Conservation (phyloP, 2,888 invertebrate species). For the Alentia gelatinosa region DNA sequence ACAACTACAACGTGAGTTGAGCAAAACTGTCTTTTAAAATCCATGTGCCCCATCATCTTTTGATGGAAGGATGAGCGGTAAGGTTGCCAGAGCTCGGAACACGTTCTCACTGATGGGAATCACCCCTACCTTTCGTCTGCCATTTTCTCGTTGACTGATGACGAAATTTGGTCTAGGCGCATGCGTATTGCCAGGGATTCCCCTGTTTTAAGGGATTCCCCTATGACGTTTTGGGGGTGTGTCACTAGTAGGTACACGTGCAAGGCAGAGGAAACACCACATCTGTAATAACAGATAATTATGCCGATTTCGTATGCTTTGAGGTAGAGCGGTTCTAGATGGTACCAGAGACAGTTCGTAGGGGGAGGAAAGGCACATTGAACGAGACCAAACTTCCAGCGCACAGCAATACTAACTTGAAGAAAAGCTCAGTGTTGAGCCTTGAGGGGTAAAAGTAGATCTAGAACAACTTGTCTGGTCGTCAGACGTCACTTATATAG, state of each 20-base stretch:
- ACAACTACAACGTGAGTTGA: neutral
- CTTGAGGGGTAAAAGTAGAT: too few species aligned
- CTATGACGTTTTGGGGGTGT: constrained; percentile 1
- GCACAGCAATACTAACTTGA: too few species aligned
- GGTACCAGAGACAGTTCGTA: too few species aligned
- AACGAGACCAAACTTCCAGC: too few species aligned
- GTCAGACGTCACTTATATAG: too few species aligned
- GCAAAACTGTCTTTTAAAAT: neutral
- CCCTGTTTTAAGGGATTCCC: neutral
- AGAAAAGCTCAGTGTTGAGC: too few species aligned
- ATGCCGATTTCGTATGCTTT: too few species aligned
- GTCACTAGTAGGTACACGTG: neutral
- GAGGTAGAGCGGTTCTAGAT: too few species aligned
- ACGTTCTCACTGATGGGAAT: neutral
- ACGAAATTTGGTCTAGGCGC: neutral
- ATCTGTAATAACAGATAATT: too few species aligned
- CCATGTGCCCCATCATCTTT: neutral
- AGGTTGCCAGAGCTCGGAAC: neutral
- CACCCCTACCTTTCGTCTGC: neutral
- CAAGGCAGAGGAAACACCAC: neutral
- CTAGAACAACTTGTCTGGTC: too few species aligned
- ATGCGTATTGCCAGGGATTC: neutral
- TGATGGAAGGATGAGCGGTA: neutral
- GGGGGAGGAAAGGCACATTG: too few species aligned
- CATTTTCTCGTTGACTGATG: neutral